Evolutionary conservation across 2,113 vertebrate genomes (phyloP), one percentile per base, ranked within the genome.

Genomic region (Corydoras sp.): DNA sequence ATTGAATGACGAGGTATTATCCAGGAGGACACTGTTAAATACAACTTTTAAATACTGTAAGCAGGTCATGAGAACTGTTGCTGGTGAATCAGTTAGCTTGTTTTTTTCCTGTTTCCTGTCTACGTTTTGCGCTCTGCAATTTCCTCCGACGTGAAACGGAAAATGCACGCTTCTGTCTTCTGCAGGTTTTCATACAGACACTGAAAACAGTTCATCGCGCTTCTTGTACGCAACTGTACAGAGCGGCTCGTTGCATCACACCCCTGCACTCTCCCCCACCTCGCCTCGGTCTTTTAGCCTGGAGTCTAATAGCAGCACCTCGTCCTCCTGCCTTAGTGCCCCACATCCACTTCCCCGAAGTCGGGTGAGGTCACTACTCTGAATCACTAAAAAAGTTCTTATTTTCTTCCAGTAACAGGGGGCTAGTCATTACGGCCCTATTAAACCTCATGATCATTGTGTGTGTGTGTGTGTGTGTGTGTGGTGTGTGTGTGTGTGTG

Each of bases 331-430:
- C 50, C 73, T 53, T 9, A 55, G 76, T 50, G 53, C 78, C 2
- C 85, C 81, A 3, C 74, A 81, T 61, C 80, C 83, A 18, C 76
- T 86, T 67, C 84, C 84, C 65, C 14, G 2, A 30, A 73, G 32
- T 15, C 13, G 73, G 81, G 83, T 84, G 82, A 76, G 81, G 32
- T 55, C 10, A 32, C 6, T 56, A n/a, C 12, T 56, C 3, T 7
- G 14, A 13, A n/a, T 7, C n/a, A 6, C 54, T 5, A 10, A 12
- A 53, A 12, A 12, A 53, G 51, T 53, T 14, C 3, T 12, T 8
- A 14, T 53, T 9, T 55, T n/a, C 13, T 66, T 56, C 35, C 15
- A 29, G 4, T 11, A 31, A 30, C 31, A 14, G 6, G 11, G 7
- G 59, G 4, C 48, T 31, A 7, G 50, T 12, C 18, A 24, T 53